Conservation (phyloP, 2,113 vertebrate genomes). For the Excalfactoria chinensis region DNA sequence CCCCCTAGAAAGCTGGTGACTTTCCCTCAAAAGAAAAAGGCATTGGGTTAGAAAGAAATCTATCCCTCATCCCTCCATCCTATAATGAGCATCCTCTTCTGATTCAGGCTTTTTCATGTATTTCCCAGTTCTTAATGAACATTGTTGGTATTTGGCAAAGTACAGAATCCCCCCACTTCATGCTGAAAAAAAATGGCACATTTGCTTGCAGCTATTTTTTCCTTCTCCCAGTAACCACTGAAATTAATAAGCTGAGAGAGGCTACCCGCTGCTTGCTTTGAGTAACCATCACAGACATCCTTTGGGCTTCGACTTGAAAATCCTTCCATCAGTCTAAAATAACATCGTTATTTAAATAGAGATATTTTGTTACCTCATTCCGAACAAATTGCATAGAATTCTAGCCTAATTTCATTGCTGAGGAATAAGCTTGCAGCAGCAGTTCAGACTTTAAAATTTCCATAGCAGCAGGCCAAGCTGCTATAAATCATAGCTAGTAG, state of each 20-base stretch:
- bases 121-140: neutral
- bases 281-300: neutral
- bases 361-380: conserved; percentile 18
- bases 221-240: neutral
- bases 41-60: neutral
- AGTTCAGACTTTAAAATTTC: conserved; percentile 34
- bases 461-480: neutral
- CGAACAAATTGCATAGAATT: neutral
- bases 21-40: neutral
- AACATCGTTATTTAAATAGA: neutral
- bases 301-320: neutral
- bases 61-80: neutral
- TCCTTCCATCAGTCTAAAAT: neutral
- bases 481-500: neutral
- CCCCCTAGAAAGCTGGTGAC: neutral
- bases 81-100: neutral
- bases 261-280: neutral
- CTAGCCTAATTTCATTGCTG: neutral
- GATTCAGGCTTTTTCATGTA: neutral
- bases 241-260: conserved; percentile 7
- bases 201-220: neutral
- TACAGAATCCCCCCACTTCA: neutral
- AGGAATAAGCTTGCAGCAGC: neutral
- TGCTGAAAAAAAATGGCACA: neutral
- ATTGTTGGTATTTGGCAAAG: neutral